Base-by-base conservation (phyloP, 2,113 vertebrate species). In the Thalassoma bifasciatum region DNA sequence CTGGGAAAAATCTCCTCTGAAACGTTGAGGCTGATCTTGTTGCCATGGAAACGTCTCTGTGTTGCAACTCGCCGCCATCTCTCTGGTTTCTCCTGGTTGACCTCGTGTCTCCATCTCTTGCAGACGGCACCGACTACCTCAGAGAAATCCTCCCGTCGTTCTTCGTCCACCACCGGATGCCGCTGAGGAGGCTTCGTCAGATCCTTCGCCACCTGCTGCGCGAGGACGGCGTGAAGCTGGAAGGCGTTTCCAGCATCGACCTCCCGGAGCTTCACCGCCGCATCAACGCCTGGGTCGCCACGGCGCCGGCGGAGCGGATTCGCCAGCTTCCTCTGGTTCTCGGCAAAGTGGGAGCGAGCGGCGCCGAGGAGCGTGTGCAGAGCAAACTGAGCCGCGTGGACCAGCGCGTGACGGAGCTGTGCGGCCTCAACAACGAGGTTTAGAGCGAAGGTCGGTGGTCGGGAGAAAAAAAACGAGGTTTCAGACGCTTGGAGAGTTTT, bases 81-180 rank as follows among this genome's bases (percentile, higher is more conserved):
- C n/a, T n/a, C 42, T 44, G 42, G 4, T 16, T 16, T 6, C 0
- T 1, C 44, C 50, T 1, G 52, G 21, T 11, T 21, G 8, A 4
- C 19, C 3, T 10, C 37, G 8, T 34, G 22, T 8, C 0, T 42
- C 23, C 11, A 23, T 10, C 11, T 49, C 49, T 19, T 56, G 14
- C 59, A 91, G 89, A 85, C 0, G 79, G 47, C 0, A 82, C 59
- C 0, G 24, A 37, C 13, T 78, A 83, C 75, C 72, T 91, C 40
- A 79, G 8, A 75, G 59, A 81, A 62, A 80, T 89, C 60, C 11
- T 91, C 6, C 79, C 83, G 0, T 21, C 63, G 6, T 85, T 89
- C 53, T 85, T 91, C 16, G 1, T 24, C 1, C 84, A 85, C 61
- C 77, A 83, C 0, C 57, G 21, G 5, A 26, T 83, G 2, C 0